Evolutionary conservation across 2,113 vertebrate genomes (phyloP).

Genomic region (western clawed frog (Xenopus tropicalis)): DNA sequence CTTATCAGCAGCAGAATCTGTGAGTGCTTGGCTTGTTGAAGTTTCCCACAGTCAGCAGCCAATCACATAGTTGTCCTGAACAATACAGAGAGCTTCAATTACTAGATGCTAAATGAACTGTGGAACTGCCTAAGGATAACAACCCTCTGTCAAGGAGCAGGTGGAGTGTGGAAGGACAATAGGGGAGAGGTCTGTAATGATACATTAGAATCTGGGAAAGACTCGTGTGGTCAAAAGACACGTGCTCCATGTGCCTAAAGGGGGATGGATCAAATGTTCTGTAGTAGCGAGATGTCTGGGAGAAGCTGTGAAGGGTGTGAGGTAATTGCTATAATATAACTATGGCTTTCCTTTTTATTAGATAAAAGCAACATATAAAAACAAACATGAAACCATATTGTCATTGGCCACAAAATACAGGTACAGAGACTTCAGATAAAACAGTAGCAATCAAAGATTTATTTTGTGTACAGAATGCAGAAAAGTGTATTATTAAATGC

Average conservation of each 20-base stretch:
- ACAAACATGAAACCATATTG: neutral
- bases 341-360: neutral
- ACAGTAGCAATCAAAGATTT: too few species aligned
- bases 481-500: too few species aligned
- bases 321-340: neutral
- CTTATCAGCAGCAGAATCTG: slow-evolving; percentile 29
- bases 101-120: slow-evolving; percentile 31
- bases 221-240: slow-evolving; percentile 28
- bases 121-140: slow-evolving; percentile 21
- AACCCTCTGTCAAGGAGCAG: slow-evolving; percentile 36
- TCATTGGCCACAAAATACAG: neutral
- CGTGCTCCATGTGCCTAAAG: slow-evolving; percentile 16
- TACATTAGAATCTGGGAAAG: slow-evolving; percentile 38
- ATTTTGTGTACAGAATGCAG: too few species aligned
- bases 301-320: neutral
- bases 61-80: slow-evolving; percentile 3
- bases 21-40: slow-evolving; percentile 22
- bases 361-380: neutral
- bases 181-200: slow-evolving; percentile 8
- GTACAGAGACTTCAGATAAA: too few species aligned
- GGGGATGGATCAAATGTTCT: slow-evolving; percentile 5
- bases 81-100: slow-evolving; percentile 36
- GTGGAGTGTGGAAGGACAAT: slow-evolving; percentile 25
- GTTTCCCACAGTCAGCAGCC: slow-evolving; percentile 43
- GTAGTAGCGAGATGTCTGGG: neutral